Evolutionary conservation across 2,888 invertebrate species (phyloP).

Genomic region (Chelonus formosanus): DNA sequence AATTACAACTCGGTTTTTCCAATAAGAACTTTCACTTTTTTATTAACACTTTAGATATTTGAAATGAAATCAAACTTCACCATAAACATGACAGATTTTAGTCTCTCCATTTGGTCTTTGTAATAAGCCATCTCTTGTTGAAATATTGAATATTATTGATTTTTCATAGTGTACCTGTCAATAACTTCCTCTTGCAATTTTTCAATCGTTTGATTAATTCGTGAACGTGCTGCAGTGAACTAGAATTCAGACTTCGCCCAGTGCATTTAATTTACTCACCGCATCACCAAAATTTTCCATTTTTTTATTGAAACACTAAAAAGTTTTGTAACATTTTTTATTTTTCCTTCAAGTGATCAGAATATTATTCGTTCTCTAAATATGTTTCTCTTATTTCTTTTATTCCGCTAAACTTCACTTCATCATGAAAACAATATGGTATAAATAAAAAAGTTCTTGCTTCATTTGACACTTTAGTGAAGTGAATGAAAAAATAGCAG

Average conservation of each 20-base stretch:
- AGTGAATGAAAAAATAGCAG: constrained; percentile 9
- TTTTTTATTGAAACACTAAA: not conserved
- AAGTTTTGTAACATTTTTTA: not conserved
- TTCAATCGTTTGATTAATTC: constrained; percentile 58
- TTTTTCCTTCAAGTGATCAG: no score
- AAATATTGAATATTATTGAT: constrained; percentile 49
- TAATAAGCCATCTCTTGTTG: constrained; percentile 5
- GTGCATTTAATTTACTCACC: not conserved
- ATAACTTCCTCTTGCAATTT: constrained; percentile 57
- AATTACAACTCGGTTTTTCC: no score
- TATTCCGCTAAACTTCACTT: no score
- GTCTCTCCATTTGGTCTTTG: constrained; percentile 49
- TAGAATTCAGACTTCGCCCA: not conserved
- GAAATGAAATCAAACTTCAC: not conserved
- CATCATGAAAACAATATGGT: no score
- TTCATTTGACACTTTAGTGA: not conserved
- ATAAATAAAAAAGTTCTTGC: no score
- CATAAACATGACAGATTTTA: constrained; percentile 49
- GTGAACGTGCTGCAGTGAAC: constrained; percentile 14
- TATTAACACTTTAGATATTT: not conserved
- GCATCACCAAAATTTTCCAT: not conserved
- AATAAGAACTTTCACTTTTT: no score
- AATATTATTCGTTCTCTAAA: no score
- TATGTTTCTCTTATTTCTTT: no score
- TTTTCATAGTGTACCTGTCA: constrained; percentile 45